Conservation (phyloP, 2,888 invertebrate genomes). For the Eupithecia vulgata region DNA sequence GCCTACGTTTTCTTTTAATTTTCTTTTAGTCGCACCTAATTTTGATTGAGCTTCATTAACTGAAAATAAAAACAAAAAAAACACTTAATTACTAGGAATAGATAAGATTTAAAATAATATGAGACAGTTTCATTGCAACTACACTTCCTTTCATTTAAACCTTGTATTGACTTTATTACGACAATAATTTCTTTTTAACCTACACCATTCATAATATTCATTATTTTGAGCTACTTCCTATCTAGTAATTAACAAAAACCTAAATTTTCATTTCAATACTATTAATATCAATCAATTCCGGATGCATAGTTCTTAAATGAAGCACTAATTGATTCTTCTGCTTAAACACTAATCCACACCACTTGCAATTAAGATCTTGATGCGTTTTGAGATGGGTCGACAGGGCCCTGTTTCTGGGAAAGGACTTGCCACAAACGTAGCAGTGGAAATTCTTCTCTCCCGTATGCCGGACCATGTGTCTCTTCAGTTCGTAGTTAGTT, state of each 20-base stretch:
- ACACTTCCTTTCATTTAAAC: not conserved
- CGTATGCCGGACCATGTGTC: conserved; percentile 72
- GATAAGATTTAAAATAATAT: not conserved
- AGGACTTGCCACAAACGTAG: conserved; percentile 67
- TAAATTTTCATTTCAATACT: conserved; percentile 44
- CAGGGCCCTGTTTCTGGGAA: conserved; percentile 64
- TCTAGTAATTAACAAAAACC: conserved; percentile 16
- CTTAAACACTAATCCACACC: conserved; percentile 61
- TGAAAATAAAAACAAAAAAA: conserved; percentile 74
- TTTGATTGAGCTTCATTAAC: conserved; percentile 52
- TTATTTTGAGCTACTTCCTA: not conserved
- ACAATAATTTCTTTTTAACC: not conserved
- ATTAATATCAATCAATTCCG: conserved; percentile 54
- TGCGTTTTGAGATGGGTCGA: conserved; percentile 69
- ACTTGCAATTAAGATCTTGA: conserved; percentile 63
- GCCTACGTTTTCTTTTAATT: conserved; percentile 72
- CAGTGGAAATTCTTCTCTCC: conserved; percentile 70
- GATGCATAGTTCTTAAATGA: conserved; percentile 58
- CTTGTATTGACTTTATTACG: not conserved
- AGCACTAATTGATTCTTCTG: conserved; percentile 55
- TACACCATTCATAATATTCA: not conserved
- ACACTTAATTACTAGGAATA: conserved; percentile 18
- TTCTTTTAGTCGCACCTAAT: conserved; percentile 61
- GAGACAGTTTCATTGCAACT: not conserved
- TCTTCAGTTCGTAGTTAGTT: conserved; percentile 71